Base-by-base conservation (phyloP, 1,140 invertebrate genomes). In the Capitella teleta region DNA sequence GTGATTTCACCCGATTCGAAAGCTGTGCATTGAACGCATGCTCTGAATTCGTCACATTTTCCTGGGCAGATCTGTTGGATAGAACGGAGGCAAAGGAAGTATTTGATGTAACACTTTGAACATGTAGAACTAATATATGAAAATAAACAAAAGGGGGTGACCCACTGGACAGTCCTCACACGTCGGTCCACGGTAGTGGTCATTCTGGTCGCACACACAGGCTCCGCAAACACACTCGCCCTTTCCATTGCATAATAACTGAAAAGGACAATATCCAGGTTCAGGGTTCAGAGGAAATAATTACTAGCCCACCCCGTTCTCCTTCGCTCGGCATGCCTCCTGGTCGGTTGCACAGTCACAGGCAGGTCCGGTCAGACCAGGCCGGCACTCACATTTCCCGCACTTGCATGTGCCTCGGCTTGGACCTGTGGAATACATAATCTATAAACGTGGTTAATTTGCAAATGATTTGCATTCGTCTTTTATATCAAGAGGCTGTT, bases 21-120 rank as follows among this genome's bases (percentile, higher is more conserved):
- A 54, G 85, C 82, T 66, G 84, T 80, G 65, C 94, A 98, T 70
- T 94, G 82, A n/a, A 98, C 91, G 72, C 95, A 98, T 34, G 84
- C 79, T 63, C 84, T 86, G 58, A 91, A 82, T 60, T 93, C 86
- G 19, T 82, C 78, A 67, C 95, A 96, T 23, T 85, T 81, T 19
- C 82, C 83, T 4, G 84, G 82, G 69, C 91, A 95, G 0, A 86
- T 88, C 81, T 85, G 54, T 26, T 26, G 28, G 28, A 3, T 26
- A 25, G 16, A 43, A 44, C 42, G 28, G n/a, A 10, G n/a, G 30
- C n/a, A 10, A 32, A 10, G n/a, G 8, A 41, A 41, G 12, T 34
- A 34, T 34, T 34, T 16, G 16, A n/a, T n/a, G n/a, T n/a, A n/a
- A n/a, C n/a, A n/a, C n/a, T n/a, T n/a, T n/a, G n/a, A n/a, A n/a